Evolutionary conservation across 2,888 invertebrate genomes (phyloP).

Genomic region (Sinotaia quadrata): DNA sequence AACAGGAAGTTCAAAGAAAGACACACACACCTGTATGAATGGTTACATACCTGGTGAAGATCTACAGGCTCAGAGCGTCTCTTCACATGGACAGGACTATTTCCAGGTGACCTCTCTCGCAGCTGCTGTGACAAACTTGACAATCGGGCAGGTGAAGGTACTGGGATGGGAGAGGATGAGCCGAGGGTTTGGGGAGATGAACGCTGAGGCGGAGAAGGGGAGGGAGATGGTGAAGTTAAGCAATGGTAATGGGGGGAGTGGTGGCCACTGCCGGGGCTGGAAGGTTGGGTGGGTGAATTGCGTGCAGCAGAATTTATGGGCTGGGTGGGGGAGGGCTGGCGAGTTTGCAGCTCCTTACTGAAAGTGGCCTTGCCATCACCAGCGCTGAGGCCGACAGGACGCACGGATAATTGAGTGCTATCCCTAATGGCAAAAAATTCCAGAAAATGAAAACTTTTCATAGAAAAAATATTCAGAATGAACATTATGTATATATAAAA

Average conservation of each 20-base stretch:
- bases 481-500: too few relatives aligned
- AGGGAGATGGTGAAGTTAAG: constrained; percentile 4
- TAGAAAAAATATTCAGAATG: too few relatives aligned
- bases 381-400: constrained; percentile 47
- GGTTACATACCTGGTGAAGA: neutral
- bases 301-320: too few relatives aligned
- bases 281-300: neutral
- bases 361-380: constrained; percentile 49
- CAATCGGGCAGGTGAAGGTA: constrained; percentile 13
- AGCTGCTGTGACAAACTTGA: constrained; percentile 35
- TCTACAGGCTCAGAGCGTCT: constrained; percentile 25
- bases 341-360: constrained; percentile 35
- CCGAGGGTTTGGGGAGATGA: neutral
- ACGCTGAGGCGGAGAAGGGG: constrained; percentile 11
- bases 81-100: constrained; percentile 51
- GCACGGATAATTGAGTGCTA: constrained; percentile 38
- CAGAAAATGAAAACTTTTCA: too few relatives aligned
- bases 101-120: constrained; percentile 38
- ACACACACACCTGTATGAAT: too few relatives aligned
- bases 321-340: constrained; percentile 3
- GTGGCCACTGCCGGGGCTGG: neutral
- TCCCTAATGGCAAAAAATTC: constrained; percentile 34
- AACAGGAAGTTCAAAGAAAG: too few relatives aligned
- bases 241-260: neutral
- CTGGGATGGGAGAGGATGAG: constrained; percentile 17